Evolutionary conservation across 2,888 invertebrate genomes (phyloP).

Genomic region (Nemoura dubitans): DNA sequence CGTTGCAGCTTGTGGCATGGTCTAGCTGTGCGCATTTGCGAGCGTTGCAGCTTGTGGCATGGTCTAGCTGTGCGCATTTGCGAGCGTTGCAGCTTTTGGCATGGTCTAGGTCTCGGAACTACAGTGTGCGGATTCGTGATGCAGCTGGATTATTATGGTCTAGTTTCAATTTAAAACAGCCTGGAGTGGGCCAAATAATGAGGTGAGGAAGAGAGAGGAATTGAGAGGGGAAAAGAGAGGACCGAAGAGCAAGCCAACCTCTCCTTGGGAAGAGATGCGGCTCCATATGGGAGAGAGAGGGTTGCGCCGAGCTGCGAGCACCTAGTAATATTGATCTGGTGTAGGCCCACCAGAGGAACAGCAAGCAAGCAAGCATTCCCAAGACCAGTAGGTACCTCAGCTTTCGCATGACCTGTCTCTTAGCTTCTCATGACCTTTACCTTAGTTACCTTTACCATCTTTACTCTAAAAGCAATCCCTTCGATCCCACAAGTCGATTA

Average conservation of each 20-base stretch:
- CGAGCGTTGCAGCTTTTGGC: not conserved
- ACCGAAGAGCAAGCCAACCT: not conserved
- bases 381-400: too few relatives aligned
- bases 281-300: slow-evolving; percentile 20
- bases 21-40: too few relatives aligned
- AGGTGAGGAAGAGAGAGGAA: slow-evolving; percentile 9
- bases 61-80: not conserved
- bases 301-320: not conserved
- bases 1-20: too few relatives aligned
- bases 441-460: not conserved
- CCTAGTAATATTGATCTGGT: slow-evolving; percentile 39
- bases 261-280: not conserved
- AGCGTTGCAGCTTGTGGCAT: too few relatives aligned
- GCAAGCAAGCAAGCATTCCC: not conserved
- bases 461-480: not conserved
- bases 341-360: slow-evolving; percentile 23
- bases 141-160: slow-evolving; percentile 24
- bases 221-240: too few relatives aligned
- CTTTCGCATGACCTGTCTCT: too few relatives aligned
- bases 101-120: not conserved
- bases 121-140: slow-evolving; percentile 25
- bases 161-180: slow-evolving; percentile 36
- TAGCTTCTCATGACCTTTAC: too few relatives aligned
- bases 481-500: not conserved
- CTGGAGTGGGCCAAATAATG: slow-evolving; percentile 31